Base-by-base conservation (phyloP, 2,888 invertebrate genomes). In the Zootermopsis nevadensis region DNA sequence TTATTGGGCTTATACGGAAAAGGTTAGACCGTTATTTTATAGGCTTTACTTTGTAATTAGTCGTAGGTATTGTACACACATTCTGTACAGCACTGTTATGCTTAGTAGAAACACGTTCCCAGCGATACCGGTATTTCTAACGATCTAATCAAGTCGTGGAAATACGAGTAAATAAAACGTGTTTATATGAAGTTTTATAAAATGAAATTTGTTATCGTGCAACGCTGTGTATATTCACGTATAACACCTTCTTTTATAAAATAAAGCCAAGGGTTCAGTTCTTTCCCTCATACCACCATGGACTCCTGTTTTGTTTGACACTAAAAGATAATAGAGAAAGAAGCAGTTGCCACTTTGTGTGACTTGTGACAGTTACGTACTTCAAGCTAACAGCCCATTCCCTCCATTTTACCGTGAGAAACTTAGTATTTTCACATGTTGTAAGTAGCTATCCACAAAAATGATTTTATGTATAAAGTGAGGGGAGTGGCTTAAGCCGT, bases 1-100 rank as follows among this genome's bases (percentile, higher is more conserved):
- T 22, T 35, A 38, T 69, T 31, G 74, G 24, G 38, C 38, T 38
- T 38, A 42, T 38, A 42, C 38, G 38, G 38, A 74, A 74, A 69
- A 42, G 31, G 24, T 38, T 74, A 74, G 38, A 74, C 74, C 74
- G 74, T 74, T 38, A 74, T 38, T 74, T 74, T 38, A 38, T 38
- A 74, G 24, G n/a, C 3, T 74, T 74, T 74, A 38, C 2, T n/a
- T 42, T 74, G 24, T 74, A 74, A 74, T 74, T 74, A 74, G 31
- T 69, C 30, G 69, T 69, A 69, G 31, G 33, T 33, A 33, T 22
- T 12, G 22, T 69, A 30, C 15, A 7, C 15, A 7, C 31, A 69
- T 69, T 69, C 69, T 31, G 15, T 69, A 33, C 22, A 27, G 22
- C 69, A 31, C 69, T 69, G 33, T 33, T 33, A 69, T 30, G 19